phyloP scores from a whole-genome alignment of 1,140 invertebrate species.

The Meloidogyne hapla region DNA sequence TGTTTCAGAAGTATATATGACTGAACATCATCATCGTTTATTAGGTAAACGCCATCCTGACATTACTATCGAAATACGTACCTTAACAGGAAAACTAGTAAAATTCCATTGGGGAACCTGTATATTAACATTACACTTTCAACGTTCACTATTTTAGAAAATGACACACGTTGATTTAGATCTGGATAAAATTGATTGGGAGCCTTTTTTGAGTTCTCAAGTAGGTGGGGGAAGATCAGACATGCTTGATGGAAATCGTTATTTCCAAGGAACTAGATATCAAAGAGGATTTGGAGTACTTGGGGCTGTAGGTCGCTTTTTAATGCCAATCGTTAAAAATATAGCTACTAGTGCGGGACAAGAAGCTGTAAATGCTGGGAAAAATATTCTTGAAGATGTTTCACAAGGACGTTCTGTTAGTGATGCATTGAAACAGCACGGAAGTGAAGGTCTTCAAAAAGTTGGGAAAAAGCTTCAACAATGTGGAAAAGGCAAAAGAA shows the following conservation, averaged over 20 bases:
- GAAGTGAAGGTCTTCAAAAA: not conserved
- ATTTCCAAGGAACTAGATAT: constrained; percentile 6
- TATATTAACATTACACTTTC: constrained; percentile 15
- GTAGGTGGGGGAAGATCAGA: not conserved
- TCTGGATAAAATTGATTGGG: constrained; percentile 11
- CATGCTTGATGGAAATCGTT: not conserved
- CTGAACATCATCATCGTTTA: not conserved
- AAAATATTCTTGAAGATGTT: not conserved
- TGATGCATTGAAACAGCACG: not conserved
- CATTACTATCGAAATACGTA: constrained; percentile 23
- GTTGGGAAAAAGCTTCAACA: not conserved
- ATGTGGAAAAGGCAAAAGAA: constrained; percentile 12
- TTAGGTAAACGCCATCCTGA: not conserved
- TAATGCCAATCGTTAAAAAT: constrained; percentile 13
- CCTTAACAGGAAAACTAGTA: not conserved
- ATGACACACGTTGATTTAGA: constrained; percentile 9
- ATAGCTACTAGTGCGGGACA: not conserved
- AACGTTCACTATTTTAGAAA: constrained; percentile 18
- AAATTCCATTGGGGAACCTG: constrained; percentile 10
- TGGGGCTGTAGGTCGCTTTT: not conserved
- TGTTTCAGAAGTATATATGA: constrained; percentile 8
- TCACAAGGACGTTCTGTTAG: not conserved
- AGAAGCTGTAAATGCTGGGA: constrained; percentile 5
- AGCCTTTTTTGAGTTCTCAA: not conserved
- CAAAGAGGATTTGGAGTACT: constrained; percentile 8